phyloP scores from a whole-genome alignment of 2,113 vertebrate genomes.

The Nesospiza acunhae region DNA sequence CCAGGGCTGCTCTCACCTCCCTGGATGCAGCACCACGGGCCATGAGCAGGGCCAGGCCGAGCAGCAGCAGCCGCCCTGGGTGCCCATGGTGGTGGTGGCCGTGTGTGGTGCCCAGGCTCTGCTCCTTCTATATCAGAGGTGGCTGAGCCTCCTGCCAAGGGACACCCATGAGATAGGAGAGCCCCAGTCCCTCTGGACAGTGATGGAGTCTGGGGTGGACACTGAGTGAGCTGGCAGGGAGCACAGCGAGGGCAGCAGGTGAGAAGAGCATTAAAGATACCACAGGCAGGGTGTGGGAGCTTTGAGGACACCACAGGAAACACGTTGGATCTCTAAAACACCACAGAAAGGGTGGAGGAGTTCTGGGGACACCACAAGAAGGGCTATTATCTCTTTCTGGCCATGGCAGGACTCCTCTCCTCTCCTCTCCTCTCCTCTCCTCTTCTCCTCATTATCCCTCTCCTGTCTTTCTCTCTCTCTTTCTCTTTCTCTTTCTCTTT shows the following conservation, averaged over 20 bases:
- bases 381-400: not conserved
- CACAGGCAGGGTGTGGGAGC: not conserved
- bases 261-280: not conserved
- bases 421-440: too few relatives aligned
- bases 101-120: fast-evolving
- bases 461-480: too few relatives aligned
- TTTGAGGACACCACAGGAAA: not conserved
- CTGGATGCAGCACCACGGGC: fast-evolving
- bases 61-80: not conserved
- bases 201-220: not conserved
- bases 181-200: fast-evolving
- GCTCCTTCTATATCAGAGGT: not conserved
- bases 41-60: fast-evolving
- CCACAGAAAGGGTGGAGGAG: not conserved
- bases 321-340: not conserved
- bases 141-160: not conserved
- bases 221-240: not conserved
- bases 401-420: not conserved
- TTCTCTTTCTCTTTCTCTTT: too few relatives aligned
- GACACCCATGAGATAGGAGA: too few relatives aligned
- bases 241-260: not conserved
- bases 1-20: not conserved
- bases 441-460: too few relatives aligned
- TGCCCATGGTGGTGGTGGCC: fast-evolving
- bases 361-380: not conserved